Conservation (phyloP, 2,797 vertebrate species). For the Sebastes paucispinis region DNA sequence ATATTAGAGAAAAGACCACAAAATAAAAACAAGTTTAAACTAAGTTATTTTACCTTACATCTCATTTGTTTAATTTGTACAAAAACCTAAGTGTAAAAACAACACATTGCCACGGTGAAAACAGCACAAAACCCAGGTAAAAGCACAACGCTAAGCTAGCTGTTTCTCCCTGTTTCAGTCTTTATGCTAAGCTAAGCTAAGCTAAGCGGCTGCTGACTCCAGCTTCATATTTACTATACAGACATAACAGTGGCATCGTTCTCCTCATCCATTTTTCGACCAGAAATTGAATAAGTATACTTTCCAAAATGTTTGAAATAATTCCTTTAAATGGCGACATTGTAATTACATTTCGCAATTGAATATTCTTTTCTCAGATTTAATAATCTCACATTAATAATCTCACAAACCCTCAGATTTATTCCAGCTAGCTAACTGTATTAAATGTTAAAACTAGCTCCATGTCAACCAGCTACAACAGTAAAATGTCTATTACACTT, state of each 20-base stretch:
- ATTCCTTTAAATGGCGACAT: not conserved
- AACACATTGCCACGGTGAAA: not conserved
- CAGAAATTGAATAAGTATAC: not conserved
- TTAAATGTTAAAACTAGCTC: not conserved
- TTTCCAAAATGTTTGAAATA: not conserved
- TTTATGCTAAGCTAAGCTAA: not conserved
- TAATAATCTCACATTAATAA: not conserved
- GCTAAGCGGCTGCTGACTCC: not conserved
- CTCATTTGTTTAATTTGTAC: not conserved
- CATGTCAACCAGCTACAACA: not conserved
- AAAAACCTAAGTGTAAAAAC: not conserved
- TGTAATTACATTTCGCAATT: not conserved
- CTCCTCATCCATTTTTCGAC: not conserved
- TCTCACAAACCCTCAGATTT: not conserved
- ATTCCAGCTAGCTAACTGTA: not conserved
- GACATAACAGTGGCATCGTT: not conserved
- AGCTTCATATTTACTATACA: not conserved
- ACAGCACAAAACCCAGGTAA: not conserved
- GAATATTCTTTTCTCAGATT: not conserved
- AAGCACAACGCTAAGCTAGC: not conserved
- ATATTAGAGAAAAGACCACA: not conserved
- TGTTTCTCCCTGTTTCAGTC: not conserved
- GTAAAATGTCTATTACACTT: not conserved
- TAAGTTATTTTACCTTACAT: not conserved
- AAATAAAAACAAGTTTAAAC: not conserved